A percentile compares a stretch with the other conserved stretches of the same genome.
Conservation (phyloP, 30 jellyfish, hydroid and myxozoan species). For the Hydractinia echinata region DNA sequence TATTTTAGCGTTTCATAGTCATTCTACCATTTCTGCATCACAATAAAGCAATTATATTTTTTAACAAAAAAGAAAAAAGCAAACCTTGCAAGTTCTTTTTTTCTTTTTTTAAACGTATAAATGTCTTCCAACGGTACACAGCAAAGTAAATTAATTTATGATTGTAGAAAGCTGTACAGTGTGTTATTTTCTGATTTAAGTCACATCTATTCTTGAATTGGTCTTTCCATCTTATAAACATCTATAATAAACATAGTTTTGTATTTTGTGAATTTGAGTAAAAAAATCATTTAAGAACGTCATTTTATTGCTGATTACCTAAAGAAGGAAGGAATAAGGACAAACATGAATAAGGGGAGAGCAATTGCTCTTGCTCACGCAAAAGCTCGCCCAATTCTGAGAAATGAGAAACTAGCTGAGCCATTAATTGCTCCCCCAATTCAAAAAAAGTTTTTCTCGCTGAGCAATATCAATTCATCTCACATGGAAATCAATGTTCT, state of each 20-base stretch:
- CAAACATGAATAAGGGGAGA: neutral
- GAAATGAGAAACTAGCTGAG: too few relatives aligned
- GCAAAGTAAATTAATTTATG: neutral
- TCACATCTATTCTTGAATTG: neutral
- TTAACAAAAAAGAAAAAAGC: too few relatives aligned
- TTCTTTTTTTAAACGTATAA: neutral
- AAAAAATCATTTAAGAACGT: neutral
- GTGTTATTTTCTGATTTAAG: neutral
- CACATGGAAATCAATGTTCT: too few relatives aligned
- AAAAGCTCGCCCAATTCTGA: too few relatives aligned
- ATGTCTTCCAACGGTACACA: neutral
- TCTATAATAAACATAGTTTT: neutral
- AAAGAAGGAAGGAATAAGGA: neutral
- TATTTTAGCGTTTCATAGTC: too few relatives aligned
- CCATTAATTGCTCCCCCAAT: too few relatives aligned
- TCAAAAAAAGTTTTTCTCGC: too few relatives aligned
- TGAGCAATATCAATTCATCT: too few relatives aligned
- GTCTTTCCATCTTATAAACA: neutral
- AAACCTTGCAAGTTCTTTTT: neutral
- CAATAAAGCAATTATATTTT: too few relatives aligned
- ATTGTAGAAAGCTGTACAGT: neutral
- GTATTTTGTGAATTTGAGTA: neutral
- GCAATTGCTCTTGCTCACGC: slow-evolving; percentile 1
- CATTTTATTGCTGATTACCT: too few relatives aligned
- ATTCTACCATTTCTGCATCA: too few relatives aligned